Conservation (phyloP, 2,797 vertebrate genomes). For the Chaetophractus vellerosus region DNA sequence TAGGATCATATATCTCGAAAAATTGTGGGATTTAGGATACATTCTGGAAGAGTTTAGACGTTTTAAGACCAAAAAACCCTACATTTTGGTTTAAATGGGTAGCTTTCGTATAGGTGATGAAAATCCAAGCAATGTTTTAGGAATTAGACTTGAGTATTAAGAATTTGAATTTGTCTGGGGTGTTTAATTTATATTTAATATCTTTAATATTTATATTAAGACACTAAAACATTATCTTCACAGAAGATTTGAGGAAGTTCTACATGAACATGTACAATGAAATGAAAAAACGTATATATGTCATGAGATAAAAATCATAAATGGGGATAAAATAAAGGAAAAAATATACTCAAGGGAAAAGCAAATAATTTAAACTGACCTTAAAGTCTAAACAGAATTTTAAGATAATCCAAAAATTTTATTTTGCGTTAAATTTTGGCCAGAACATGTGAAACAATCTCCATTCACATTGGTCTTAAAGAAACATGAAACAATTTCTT, state of each 20-base stretch:
- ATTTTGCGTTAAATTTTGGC: neutral
- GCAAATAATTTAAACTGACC: too few species aligned
- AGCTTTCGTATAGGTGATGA: neutral
- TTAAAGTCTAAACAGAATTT: neutral
- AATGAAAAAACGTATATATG: neutral
- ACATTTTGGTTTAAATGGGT: too few species aligned
- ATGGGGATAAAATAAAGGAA: neutral
- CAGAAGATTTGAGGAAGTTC: neutral
- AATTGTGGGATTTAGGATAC: too few species aligned
- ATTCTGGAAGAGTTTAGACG: neutral
- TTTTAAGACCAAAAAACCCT: neutral
- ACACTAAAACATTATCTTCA: neutral
- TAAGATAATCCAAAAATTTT: neutral
- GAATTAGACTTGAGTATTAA: neutral
- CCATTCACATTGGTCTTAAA: neutral
- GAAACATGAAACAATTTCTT: neutral
- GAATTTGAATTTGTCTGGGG: neutral
- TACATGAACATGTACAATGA: neutral
- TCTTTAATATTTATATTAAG: neutral
- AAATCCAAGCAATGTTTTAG: too few species aligned
- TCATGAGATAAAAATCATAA: neutral
- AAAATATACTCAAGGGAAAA: neutral
- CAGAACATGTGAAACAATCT: neutral
- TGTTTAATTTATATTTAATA: neutral
- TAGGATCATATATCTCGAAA: neutral